Evolutionary conservation across 2,113 vertebrate genomes (phyloP), one percentile per base, ranked within the genome.

Genomic region (Elachura formosa): DNA sequence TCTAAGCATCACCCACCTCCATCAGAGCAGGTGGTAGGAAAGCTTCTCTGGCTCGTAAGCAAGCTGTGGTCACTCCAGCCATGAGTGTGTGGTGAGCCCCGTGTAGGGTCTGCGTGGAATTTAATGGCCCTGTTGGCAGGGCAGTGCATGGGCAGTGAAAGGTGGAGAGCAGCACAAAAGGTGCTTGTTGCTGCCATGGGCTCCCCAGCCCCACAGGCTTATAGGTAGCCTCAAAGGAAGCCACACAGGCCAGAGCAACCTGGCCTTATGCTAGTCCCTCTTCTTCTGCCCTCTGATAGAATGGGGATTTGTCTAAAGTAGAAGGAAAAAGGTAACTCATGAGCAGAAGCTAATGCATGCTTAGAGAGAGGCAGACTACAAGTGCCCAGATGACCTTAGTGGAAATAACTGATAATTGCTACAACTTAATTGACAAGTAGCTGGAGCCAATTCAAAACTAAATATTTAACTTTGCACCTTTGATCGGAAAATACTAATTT

Each of bases 11-110:
- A 51, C 26, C 48, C 51, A 40, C 62, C 78, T 61, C 45, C 13
- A 7, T 31, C 0, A 0, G 23, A 75, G 34, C 46, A n/a, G 34
- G 36, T 0, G 0, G 49, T 62, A 38, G 66, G 48, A 56, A 45
- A 64, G 19, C 23, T 90, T 20, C 21, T 21, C 33, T 55, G 58
- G 45, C 43, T 72, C 2, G 0, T 5, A 22, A 55, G 46, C 38
- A 71, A 74, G 55, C 68, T 41, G 29, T 41, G 61, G 21, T 21
- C 2, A 2, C 46, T 51, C 48, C 29, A 71, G 61, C 46, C 52
- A 64, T 0, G 1, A 51, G 31, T 51, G 78, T 0, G 0, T 2
- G 2, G 25, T 11, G 21, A 92, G 34, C 38, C 33, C 38, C 33
- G 26, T 0, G 2, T 24, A 22, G 48, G 55, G n/a, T 62, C 28